Evolutionary conservation across 1,140 invertebrate species (phyloP), one percentile per base, ranked within the genome.

Genomic region (Bombus pyrosoma): DNA sequence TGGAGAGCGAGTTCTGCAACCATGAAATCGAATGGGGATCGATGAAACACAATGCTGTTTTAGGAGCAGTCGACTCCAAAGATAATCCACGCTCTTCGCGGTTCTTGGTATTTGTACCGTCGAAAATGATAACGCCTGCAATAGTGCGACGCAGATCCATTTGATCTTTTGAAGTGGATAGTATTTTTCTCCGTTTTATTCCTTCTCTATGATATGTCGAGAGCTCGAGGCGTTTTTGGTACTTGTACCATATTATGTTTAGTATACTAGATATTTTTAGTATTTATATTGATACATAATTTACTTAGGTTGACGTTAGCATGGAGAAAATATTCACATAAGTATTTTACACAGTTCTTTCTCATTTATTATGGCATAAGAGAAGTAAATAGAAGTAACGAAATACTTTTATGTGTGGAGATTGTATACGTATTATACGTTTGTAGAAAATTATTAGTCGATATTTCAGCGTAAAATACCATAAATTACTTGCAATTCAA

Each of bases 11-110:
- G 83, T 47, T 71, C 76, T 85, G 83, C 76, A 80, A 43, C 76
- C 83, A 80, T 80, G 83, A 85, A 85, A 85, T 85, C 76, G 76
- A 85, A 85, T 64, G 68, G 76, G 68, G 68, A 80, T 85, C 76
- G 59, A 85, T 80, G 83, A 59, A 85, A 80, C 83, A 85, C 83
- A 85, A 85, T 85, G 66, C 25, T 41, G 53, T 62, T 85, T 85
- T 80, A 85, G 79, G 83, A 84, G 66, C 83, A 59, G n/a, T 39
- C 53, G 13, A 10, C 53, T 79, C 12, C 25, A 5, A 47, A 47
- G 66, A 71, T 78, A 84, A 77, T 77, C 77, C 39, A n/a, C 41
- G 37, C 18, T 37, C 28, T 34, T 68, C 64, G 66, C 64, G n/a
- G 37, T 79, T 69, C 72, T 32, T 4, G 59, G 72, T 68, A 66